Conservation (phyloP, 2,113 vertebrate genomes). For the Piaya cayana region DNA sequence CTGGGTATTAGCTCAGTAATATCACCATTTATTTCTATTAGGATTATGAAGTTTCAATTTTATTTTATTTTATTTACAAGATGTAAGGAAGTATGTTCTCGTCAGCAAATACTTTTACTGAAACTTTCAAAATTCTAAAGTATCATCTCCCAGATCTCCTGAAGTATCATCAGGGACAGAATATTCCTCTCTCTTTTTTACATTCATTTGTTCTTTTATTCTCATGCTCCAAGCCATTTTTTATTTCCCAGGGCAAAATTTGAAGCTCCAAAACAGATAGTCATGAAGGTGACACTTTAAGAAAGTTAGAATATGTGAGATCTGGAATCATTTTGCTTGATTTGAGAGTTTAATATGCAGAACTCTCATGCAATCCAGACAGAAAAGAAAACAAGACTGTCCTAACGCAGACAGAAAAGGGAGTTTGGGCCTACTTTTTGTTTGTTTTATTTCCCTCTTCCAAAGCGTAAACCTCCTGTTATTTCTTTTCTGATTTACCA, state of each 20-base stretch:
- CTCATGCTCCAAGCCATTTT: background rate
- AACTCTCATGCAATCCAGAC: constrained; percentile 11
- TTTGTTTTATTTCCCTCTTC: background rate
- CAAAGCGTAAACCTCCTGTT: background rate
- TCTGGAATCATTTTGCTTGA: constrained; percentile 11
- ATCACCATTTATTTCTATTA: constrained; percentile 17
- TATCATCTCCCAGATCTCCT: background rate
- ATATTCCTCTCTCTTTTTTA: background rate
- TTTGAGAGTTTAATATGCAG: constrained; percentile 4
- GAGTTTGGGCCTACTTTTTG: background rate
- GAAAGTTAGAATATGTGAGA: constrained; percentile 6
- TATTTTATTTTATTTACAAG: background rate
- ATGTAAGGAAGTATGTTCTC: background rate
- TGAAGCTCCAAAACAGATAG: constrained; percentile 21
- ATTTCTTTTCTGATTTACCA: background rate
- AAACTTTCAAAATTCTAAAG: constrained; percentile 3
- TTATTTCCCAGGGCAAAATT: background rate
- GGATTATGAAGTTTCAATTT: background rate
- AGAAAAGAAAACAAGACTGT: constrained; percentile 27
- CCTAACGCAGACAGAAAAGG: background rate
- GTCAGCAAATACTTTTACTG: background rate
- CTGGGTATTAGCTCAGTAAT: background rate
- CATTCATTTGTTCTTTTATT: background rate
- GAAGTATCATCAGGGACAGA: constrained; percentile 17
- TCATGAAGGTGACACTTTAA: constrained; percentile 58